These are phyloP conservation scores for Nannoperca australis DNA, from an alignment of 2,797 vertebrate species.

Conservation along the genomic window DNA sequence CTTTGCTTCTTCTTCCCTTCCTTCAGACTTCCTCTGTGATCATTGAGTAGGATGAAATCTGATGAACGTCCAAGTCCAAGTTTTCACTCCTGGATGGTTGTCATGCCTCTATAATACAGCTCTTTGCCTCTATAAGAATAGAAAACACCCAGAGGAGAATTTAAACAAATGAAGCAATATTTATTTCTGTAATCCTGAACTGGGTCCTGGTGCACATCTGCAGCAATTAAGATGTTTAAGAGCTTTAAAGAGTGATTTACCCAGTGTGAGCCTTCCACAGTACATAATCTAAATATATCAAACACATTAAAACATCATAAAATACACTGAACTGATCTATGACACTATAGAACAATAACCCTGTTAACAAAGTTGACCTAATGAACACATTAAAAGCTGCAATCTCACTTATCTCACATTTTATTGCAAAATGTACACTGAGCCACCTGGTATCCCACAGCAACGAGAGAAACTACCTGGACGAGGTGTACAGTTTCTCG, in stretches of 20 bases:
- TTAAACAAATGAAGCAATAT: slow-evolving; percentile 34
- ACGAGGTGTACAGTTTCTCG: too few species aligned
- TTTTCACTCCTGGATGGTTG: slow-evolving; percentile 13
- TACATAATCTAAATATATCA: slow-evolving; percentile 23
- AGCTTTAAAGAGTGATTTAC: slow-evolving; percentile 35
- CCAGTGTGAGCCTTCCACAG: slow-evolving; percentile 20
- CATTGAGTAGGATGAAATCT: slow-evolving; percentile 57
- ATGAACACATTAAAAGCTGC: slow-evolving; percentile 33
- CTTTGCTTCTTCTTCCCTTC: slow-evolving; percentile 8
- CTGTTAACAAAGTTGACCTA: slow-evolving; percentile 14
- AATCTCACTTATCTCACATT: slow-evolving; percentile 23
- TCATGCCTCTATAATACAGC: neutral
- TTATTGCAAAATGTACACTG: neutral
- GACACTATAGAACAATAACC: slow-evolving; percentile 15
- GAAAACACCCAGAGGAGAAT: slow-evolving; percentile 12
- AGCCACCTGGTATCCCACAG: too few species aligned
- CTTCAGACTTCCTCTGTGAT: slow-evolving; percentile 44
- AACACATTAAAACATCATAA: slow-evolving; percentile 37
- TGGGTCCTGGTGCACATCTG: slow-evolving; percentile 12
- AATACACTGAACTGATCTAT: slow-evolving; percentile 17
- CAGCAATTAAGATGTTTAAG: slow-evolving; percentile 37
- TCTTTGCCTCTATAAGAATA: slow-evolving; percentile 11
- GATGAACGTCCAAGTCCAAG: slow-evolving; percentile 37
- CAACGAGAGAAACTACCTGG: too few species aligned
- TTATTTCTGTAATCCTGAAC: slow-evolving; percentile 21